Base-by-base conservation (phyloP, 2,888 invertebrate genomes). In the Stenchaetothrips biformis region DNA sequence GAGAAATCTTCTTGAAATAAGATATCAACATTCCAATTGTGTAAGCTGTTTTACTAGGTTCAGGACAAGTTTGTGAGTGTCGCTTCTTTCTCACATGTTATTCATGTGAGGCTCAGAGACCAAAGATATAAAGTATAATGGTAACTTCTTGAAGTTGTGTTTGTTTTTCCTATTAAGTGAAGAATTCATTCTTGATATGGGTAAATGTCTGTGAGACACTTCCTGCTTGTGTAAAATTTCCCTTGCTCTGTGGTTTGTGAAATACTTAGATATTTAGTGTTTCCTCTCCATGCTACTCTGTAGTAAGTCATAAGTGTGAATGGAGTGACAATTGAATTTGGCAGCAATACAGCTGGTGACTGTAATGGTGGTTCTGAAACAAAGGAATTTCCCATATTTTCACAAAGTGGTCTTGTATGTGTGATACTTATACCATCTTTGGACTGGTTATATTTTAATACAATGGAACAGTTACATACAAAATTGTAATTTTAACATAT, bases 391-490 rank as follows among this genome's bases (percentile, higher is more conserved):
- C 18, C 59, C 7, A 74, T 25, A 74, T 74, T 21, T 74, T 74
- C 16, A 74, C 11, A 9, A 11, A 21, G 25, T 25, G 25, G 25
- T 74, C n/a, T 74, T 11, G 67, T 74, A 7, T 21, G 67, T 53
- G 53, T 53, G 18, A 13, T 53, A 13, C 8, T 21, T 74, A 25
- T 18, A 59, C 13, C 18, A 16, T 18, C 16, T 59, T 59, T 74
- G 7, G 67, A 74, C 67, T 74, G 67, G 67, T 25, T 74, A 74
- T 74, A 74, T 74, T 74, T 74, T 74, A 74, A 9, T 74, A 74
- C 67, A 0, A 25, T 74, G 21, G 67, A 74, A 74, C 21, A 74
- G n/a, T 74, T 25, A 74, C 25, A 21, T 11, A 74, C 11, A 25
- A 74, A 37, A 37, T 37, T 25, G 25, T 74, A 21, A 25, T 25